These are phyloP conservation scores for Manis pentadactyla DNA, from an alignment of 2,797 vertebrate species.

Conservation along the genomic window DNA sequence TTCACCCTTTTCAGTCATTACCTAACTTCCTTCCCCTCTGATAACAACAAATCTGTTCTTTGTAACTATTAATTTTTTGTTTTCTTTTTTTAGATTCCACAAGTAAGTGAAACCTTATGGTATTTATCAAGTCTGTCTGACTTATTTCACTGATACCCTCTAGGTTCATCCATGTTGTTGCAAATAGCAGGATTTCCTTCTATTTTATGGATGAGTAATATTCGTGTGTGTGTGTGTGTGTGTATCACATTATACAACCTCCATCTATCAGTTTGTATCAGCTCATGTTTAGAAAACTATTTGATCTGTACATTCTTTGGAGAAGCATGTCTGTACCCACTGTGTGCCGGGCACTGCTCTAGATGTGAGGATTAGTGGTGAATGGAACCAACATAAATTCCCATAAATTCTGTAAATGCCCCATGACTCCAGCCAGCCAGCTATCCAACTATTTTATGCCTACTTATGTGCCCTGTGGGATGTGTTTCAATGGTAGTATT, in stretches of 20 bases:
- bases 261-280: too few species aligned
- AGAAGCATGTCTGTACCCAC: too few species aligned
- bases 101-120: neutral
- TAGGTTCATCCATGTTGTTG: neutral
- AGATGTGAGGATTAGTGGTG: neutral
- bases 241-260: neutral
- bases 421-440: neutral
- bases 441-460: neutral
- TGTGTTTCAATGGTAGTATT: neutral
- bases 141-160: neutral
- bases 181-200: neutral
- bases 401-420: neutral
- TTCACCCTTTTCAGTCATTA: neutral
- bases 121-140: neutral
- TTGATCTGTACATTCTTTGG: neutral
- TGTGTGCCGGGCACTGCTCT: neutral
- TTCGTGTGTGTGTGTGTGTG: neutral
- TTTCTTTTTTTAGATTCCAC: neutral
- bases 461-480: neutral
- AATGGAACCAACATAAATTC: neutral
- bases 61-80: neutral
- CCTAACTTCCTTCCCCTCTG: neutral
- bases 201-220: neutral
- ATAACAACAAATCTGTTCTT: neutral
- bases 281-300: neutral